phyloP scores from a whole-genome alignment of 2,888 invertebrate species.

The Stenodema calcarata region DNA sequence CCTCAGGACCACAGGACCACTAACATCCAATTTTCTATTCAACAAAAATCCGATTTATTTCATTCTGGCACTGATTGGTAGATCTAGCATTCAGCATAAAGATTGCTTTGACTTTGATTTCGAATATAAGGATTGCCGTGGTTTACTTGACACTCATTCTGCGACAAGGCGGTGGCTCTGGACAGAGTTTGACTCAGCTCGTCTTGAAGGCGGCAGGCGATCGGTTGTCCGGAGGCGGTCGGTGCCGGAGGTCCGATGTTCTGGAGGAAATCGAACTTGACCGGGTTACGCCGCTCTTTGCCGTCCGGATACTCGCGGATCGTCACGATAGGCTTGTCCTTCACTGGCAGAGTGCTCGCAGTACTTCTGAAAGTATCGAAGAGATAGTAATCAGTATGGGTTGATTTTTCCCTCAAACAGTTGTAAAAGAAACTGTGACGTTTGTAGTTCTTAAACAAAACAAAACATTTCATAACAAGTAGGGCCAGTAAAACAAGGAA shows the following conservation, averaged over 20 bases:
- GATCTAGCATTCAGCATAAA: too few species aligned
- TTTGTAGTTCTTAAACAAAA: too few species aligned
- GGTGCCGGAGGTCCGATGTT: slow-evolving; percentile 54
- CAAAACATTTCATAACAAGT: too few species aligned
- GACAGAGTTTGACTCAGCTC: slow-evolving; percentile 78
- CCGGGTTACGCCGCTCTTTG: slow-evolving; percentile 67
- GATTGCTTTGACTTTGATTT: too few species aligned
- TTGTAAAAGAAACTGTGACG: too few species aligned
- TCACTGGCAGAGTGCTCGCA: slow-evolving; percentile 41
- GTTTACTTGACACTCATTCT: slow-evolving; percentile 58
- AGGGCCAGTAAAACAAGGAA: too few species aligned
- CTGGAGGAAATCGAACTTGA: slow-evolving; percentile 73
- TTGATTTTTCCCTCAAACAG: neutral
- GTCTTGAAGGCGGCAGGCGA: slow-evolving; percentile 73
- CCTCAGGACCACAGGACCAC: too few species aligned
- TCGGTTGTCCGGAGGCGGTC: slow-evolving; percentile 62
- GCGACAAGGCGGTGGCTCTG: slow-evolving; percentile 71
- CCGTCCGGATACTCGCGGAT: slow-evolving; percentile 58
- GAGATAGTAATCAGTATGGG: neutral
- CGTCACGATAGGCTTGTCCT: slow-evolving; percentile 59
- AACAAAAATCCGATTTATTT: too few species aligned
- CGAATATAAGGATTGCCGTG: neutral
- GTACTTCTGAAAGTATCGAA: slow-evolving; percentile 22
- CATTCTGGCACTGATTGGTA: too few species aligned
- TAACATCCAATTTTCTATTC: too few species aligned